These are phyloP conservation scores for Hiodon alosoides DNA, from an alignment of 2,113 vertebrate genomes.

Conservation along the genomic window DNA sequence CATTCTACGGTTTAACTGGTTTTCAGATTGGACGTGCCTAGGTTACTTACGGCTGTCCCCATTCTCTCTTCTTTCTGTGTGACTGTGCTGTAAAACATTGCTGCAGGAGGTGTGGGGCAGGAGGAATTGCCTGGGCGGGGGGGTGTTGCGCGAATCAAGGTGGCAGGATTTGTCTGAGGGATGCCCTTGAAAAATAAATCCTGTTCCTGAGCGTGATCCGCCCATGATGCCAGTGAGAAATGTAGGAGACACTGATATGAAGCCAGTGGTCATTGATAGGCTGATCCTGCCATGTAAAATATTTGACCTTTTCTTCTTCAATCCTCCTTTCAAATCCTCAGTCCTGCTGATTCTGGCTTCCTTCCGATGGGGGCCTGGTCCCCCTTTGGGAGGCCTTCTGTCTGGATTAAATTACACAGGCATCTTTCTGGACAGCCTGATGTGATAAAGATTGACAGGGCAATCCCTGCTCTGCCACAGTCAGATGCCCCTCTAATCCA, in stretches of 20 bases:
- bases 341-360: not conserved
- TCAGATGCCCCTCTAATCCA: constrained; percentile 5
- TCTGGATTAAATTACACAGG: not conserved
- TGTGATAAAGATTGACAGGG: constrained; percentile 4
- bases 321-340: not conserved
- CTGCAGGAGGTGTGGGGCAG: no score
- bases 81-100: not conserved
- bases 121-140: not conserved
- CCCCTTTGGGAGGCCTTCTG: not conserved
- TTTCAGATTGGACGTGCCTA: not conserved
- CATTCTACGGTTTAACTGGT: not conserved
- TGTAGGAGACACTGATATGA: not conserved
- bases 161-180: not conserved
- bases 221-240: not conserved
- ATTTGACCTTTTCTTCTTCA: not conserved
- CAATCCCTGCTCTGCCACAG: not conserved
- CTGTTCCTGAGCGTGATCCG: not conserved
- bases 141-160: not conserved
- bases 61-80: not conserved
- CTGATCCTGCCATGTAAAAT: not conserved
- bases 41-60: not conserved
- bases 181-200: constrained; percentile 7
- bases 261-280: not conserved
- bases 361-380: not conserved
- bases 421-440: constrained; percentile 5